Conservation (phyloP, 2,113 vertebrate genomes). For the Arizona elegans region DNA sequence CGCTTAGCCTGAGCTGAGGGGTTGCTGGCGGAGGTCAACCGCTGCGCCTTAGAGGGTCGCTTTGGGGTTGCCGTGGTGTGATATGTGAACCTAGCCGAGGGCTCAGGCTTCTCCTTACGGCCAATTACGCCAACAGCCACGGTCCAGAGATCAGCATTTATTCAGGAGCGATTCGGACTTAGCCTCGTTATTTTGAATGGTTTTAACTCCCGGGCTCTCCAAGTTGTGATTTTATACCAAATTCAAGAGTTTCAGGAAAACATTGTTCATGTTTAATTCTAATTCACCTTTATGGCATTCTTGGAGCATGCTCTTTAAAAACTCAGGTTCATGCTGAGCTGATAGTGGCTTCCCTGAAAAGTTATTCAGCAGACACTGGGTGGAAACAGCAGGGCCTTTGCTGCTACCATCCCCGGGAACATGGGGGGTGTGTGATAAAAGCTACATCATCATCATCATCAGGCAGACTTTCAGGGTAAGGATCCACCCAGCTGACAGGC, state of each 20-base stretch:
- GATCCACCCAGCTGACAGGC: not conserved
- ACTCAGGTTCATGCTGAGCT: not conserved
- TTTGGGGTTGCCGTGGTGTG: too few species aligned
- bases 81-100: too few species aligned
- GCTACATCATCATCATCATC: not conserved
- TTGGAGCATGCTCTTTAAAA: not conserved
- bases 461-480: not conserved
- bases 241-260: not conserved
- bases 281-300: not conserved
- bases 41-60: too few species aligned
- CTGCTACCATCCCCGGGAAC: rapidly evolving
- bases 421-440: not conserved
- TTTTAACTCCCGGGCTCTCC: not conserved
- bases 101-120: too few species aligned
- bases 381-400: not conserved
- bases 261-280: not conserved
- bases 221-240: not conserved
- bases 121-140: not conserved
- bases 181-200: not conserved
- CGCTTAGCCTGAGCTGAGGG: not conserved
- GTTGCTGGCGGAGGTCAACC: not conserved
- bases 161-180: not conserved
- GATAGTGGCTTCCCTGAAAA: not conserved
- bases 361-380: not conserved
- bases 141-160: not conserved